These are phyloP conservation scores for Alcedo atthis DNA, from an alignment of 2,797 vertebrate genomes.

Conservation along the genomic window DNA sequence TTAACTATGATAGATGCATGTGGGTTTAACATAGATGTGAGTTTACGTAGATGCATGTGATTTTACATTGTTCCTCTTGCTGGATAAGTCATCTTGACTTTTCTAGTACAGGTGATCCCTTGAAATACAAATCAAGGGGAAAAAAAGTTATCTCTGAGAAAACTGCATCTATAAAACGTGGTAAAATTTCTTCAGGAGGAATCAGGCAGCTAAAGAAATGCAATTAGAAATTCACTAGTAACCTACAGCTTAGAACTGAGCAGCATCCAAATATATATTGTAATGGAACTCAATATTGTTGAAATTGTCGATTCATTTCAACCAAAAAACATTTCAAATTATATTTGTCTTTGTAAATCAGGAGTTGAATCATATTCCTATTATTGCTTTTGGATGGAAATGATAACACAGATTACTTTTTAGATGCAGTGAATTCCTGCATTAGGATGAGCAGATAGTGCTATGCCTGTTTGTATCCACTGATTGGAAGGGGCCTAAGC, in stretches of 20 bases:
- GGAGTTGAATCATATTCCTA: neutral
- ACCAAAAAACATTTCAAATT: neutral
- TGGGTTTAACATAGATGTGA: no score
- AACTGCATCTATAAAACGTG: neutral
- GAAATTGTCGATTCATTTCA: neutral
- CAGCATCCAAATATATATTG: neutral
- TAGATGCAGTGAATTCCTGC: neutral
- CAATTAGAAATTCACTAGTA: neutral
- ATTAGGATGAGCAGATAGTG: neutral
- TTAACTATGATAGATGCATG: neutral
- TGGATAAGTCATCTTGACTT: neutral
- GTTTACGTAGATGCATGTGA: neutral
- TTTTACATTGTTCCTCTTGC: neutral
- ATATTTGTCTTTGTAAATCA: neutral
- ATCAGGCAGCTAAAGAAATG: neutral
- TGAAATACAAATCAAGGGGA: neutral
- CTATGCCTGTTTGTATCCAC: neutral
- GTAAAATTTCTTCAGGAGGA: neutral
- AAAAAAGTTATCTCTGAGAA: neutral
- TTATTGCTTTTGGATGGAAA: neutral
- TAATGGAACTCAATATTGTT: neutral
- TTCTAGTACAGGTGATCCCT: neutral
- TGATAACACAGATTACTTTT: neutral
- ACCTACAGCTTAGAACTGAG: neutral
- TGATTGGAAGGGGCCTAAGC: neutral